These are phyloP conservation scores for Eupithecia vulgata DNA, from an alignment of 2,888 invertebrate genomes.

Conservation along the genomic window DNA sequence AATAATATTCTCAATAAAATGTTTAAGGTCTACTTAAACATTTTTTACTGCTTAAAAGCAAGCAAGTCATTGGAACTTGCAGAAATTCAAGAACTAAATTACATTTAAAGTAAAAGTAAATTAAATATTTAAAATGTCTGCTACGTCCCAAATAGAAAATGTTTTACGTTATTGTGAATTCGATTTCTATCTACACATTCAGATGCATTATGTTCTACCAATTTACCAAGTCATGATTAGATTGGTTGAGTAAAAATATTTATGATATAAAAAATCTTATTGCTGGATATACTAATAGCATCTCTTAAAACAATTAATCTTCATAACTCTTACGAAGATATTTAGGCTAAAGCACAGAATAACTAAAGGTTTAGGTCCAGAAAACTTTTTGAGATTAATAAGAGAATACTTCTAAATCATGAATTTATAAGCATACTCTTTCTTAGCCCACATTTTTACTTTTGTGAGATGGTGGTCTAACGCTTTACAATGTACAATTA, in stretches of 20 bases:
- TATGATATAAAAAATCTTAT: too few species aligned
- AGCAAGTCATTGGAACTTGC: conserved; percentile 7
- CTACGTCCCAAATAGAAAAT: conserved; percentile 37
- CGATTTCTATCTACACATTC: conserved; percentile 1
- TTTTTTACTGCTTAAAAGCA: background rate
- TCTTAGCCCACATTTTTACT: too few species aligned
- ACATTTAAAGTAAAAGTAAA: conserved; percentile 37
- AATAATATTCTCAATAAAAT: conserved; percentile 6
- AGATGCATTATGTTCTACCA: background rate
- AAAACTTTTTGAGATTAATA: too few species aligned
- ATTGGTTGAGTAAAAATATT: background rate
- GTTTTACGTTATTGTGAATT: conserved; percentile 37
- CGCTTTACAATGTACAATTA: too few species aligned
- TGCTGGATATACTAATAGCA: too few species aligned
- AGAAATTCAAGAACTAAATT: conserved; percentile 25
- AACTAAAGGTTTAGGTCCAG: too few species aligned
- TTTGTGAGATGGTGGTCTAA: too few species aligned
- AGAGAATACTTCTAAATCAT: background rate
- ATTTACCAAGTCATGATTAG: background rate
- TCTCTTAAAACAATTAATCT: too few species aligned
- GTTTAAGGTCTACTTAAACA: background rate
- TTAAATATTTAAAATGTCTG: conserved; percentile 38
- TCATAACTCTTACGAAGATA: too few species aligned
- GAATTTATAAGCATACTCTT: background rate
- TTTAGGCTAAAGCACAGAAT: too few species aligned